Evolutionary conservation across 2,888 invertebrate species (phyloP), one percentile per base, ranked within the genome.

Genomic region (Rhamphomyia laevipes): DNA sequence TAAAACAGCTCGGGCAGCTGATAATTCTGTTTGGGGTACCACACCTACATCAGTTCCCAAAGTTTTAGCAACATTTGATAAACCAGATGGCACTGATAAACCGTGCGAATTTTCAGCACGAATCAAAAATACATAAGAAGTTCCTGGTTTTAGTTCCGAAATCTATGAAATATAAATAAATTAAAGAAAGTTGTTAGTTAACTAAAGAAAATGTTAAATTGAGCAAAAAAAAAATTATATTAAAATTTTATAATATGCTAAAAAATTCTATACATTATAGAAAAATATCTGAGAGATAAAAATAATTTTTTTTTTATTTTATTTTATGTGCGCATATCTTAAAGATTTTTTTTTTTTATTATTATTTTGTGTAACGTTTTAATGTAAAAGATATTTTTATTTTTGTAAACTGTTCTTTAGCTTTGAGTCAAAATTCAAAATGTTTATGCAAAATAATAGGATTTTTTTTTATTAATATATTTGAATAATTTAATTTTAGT

Each of bases 51-150:
- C 70, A 30, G 66, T 65, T 31, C 68, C 71, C 43, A 70, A 52
- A 1, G 89, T 89, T 57, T 81, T 78, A 23, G 84, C 80, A 13
- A 78, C 73, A 55, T 81, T 79, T 17, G 89, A 88, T 30, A 85
- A 71, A 13, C 79, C 77, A 59, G 89, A 88, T 3, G 92, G 91
- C 38, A 82, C 77, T 2, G 90, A 87, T 42, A 89, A 73, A 12
- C 92, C 92, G 63, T 90, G 84, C 12, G 82, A 78, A 66, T 91
- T 93, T 72, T 88, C 86, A 1, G 91, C 90, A 47, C 86, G 77
- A 35, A 93, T 84, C 52, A 90, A 73, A 67, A 93, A 93, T 54
- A 88, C 79, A 70, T 93, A 93, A 31, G 82, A 78, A 42, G 87
- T 86, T 60, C 85, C 86, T 1, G 87, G 84, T 60, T 81, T 81